Percentiles rank a stretch among this genome's conserved stretches.
Evolutionary conservation across 2,888 invertebrate genomes (phyloP).

Genomic region (Galeopsomyia nigrocyanea): DNA sequence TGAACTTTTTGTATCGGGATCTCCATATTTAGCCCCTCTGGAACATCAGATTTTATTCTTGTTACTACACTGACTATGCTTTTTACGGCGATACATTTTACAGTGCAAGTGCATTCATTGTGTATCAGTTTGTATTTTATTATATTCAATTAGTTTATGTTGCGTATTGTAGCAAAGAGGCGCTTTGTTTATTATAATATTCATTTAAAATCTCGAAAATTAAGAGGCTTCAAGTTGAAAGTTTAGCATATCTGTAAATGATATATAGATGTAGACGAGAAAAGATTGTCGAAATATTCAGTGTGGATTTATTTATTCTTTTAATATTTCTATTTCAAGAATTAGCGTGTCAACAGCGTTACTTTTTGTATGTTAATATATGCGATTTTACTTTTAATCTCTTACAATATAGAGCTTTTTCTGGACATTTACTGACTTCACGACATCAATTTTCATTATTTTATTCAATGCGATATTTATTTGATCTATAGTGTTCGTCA

Average conservation of each 20-base stretch:
- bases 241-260: slow-evolving; percentile 12
- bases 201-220: neutral
- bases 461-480: slow-evolving; percentile 28
- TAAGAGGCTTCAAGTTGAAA: neutral
- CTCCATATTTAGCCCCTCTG: slow-evolving; percentile 1
- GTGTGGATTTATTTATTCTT: too few species aligned
- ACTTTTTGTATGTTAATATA: slow-evolving; percentile 12
- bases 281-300: slow-evolving; percentile 32
- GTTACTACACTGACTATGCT: slow-evolving; percentile 37
- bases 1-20: slow-evolving; percentile 16
- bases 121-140: slow-evolving; percentile 10
- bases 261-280: slow-evolving; percentile 13
- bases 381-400: slow-evolving; percentile 18
- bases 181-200: slow-evolving; percentile 4
- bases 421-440: slow-evolving; percentile 55
- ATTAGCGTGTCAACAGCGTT: slow-evolving; percentile 3
- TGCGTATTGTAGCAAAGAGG: slow-evolving; percentile 21
- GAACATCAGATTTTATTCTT: too few species aligned
- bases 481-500: slow-evolving; percentile 21
- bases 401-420: slow-evolving; percentile 33
- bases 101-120: slow-evolving; percentile 18
- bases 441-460: slow-evolving; percentile 51
- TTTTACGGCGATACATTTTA: slow-evolving; percentile 26
- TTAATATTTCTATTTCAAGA: too few species aligned
- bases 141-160: neutral